Base-by-base conservation (phyloP, 2,797 vertebrate genomes). In the Simalia tracyae region DNA sequence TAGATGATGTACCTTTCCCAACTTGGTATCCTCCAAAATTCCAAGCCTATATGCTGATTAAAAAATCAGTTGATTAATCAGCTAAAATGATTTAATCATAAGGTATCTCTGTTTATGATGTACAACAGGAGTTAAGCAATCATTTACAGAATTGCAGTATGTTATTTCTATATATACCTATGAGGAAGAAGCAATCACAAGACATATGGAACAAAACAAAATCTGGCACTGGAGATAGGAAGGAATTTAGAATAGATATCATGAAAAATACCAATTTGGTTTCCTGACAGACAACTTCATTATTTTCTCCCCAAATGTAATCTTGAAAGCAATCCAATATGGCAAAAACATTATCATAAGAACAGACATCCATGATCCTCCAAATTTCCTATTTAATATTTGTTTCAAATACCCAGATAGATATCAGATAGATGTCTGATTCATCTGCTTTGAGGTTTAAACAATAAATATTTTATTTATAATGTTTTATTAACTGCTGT, bases 301-400 rank as follows among this genome's bases (percentile, higher is more conserved):
- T 50, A 5, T 81, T 87, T 90, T 60, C 36, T 76, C 59, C 59
- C 85, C 22, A 19, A 92, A 86, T 72, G 57, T 66, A 90, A 92
- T 92, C 84, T 90, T 87, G 85, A 87, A 90, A 90, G 92, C 66
- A 87, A 72, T 92, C 31, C 59, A 90, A 57, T 84, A 61, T 57
- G 89, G 46, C 66, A 87, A 89, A 61, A 60, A 76, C 31, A 87
- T 87, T 87, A 81, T 90, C 90, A 54, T 94, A 87, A 92, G 46
- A 84, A 50, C 68, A 87, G 68, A 36, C 26, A 42, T 36, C 50
- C 60, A 64, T n/a, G 26, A 84, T 56, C 66, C 24, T 26, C 26
- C 42, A 86, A 76, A 61, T 72, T 87, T 60, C 8, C 84, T 28
- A 14, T 90, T 76, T 76, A 92, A 81, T 81, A 24, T 64, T 10